A percentile compares a stretch with the other conserved stretches of the same genome.
These are phyloP conservation scores for Phengaris alcon DNA, from an alignment of 2,888 invertebrate species.

Conservation along the genomic window DNA sequence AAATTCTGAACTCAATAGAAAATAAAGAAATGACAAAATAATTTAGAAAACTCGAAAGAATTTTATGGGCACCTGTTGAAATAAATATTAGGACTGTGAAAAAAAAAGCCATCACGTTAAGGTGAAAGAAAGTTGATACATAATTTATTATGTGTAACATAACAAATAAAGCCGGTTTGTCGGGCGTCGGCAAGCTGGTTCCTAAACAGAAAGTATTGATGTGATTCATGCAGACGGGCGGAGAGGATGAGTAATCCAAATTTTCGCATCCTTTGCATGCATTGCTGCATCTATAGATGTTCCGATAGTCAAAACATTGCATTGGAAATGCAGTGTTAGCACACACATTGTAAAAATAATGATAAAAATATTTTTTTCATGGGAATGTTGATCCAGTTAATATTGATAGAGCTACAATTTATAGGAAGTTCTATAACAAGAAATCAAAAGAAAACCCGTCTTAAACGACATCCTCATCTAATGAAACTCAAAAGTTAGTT, in stretches of 20 bases:
- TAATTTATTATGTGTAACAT: slow-evolving; percentile 12
- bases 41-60: slow-evolving; percentile 11
- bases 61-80: neutral
- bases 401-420: no score
- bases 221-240: neutral
- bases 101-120: neutral
- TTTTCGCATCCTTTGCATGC: neutral
- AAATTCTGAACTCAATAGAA: neutral
- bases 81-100: no score
- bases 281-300: neutral
- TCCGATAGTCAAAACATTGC: neutral
- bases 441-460: no score
- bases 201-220: slow-evolving; percentile 10
- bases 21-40: slow-evolving; percentile 11
- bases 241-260: slow-evolving; percentile 14
- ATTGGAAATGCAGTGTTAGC: neutral
- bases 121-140: slow-evolving; percentile 16
- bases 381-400: no score
- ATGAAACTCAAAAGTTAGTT: no score
- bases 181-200: neutral
- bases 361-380: no score
- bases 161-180: neutral
- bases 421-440: no score
- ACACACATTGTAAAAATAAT: neutral
- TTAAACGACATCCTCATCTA: no score